Evolutionary conservation across 2,888 invertebrate genomes (phyloP).

Genomic region (Conomelus anceps): DNA sequence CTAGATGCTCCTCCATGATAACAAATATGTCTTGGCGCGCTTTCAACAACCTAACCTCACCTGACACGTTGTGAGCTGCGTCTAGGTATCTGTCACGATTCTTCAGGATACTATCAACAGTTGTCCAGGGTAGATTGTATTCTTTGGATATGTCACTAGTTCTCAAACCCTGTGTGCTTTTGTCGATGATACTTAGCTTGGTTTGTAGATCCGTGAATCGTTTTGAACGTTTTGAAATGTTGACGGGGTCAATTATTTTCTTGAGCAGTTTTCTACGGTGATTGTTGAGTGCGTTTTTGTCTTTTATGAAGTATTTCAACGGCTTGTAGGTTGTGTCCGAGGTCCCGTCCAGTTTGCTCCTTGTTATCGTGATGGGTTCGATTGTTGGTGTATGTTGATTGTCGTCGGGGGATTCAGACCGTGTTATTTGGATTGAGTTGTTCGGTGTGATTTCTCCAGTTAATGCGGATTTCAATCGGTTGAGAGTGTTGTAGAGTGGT

Average conservation of each 20-base stretch:
- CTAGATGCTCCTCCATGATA: neutral
- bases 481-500: neutral
- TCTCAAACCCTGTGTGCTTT: neutral
- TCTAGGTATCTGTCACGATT: neutral
- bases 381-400: neutral
- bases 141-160: neutral
- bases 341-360: neutral
- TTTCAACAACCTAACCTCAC: neutral
- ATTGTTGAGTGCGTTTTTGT: neutral
- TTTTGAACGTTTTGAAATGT: neutral
- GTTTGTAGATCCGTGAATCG: neutral
- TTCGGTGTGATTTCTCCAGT: neutral
- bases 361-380: neutral
- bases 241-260: neutral
- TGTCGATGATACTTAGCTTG: neutral
- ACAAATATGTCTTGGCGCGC: neutral
- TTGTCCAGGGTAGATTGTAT: neutral
- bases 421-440: neutral
- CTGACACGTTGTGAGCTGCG: neutral
- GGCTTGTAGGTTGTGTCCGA: neutral
- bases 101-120: neutral
- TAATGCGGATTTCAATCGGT: neutral
- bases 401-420: neutral
- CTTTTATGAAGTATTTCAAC: neutral
- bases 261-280: neutral